Evolutionary conservation across 35 echinoderm and acorn worm genomes (phyloP), one percentile per base, ranked within the genome.

Genomic region (Hemicentrotus pulcherrimus): DNA sequence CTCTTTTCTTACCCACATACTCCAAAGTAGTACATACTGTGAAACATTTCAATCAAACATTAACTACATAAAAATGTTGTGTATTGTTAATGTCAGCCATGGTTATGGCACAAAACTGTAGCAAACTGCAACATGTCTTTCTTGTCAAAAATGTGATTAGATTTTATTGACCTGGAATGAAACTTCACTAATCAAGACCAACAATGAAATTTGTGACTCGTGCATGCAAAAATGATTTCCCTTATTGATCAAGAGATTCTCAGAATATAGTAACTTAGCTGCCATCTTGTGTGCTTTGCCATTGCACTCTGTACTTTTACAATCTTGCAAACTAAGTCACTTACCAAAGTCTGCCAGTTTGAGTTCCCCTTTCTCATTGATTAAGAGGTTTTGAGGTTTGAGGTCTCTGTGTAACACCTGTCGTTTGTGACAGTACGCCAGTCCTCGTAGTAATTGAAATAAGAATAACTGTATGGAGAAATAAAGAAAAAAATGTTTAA

Each of bases 291-390:
- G 35, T n/a, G 19, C 31, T 28, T 2, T 14, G 46, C n/a, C 9
- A 60, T 19, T 31, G 31, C 9, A 55, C 24, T 32, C 9, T 12
- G 35, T 47, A 92, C 91, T 31, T 47, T 46, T 52, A 15, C 47
- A 91, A 92, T 47, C 6, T 78, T 78, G 22, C 19, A 78, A 78
- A n/a, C n/a, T n/a, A n/a, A 78, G 19, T 4, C 32, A 95, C 98
- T 96, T 96, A 99, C 98, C 98, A 94, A 99, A 99, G 94, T 99
- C 98, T 91, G 98, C 98, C 92, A 99, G 94, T 86, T 99, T 99
- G 55, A 99, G 96, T 99, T 99, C 98, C n/a, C 98, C 98, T 30
- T 97, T 97, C 59, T 99, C 98, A 87, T 99, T 99, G 91, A 99
- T 99, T 32, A 99, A 95, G 78, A 99, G 96, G 96, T 99, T 99